Evolutionary conservation across 2,888 invertebrate genomes (phyloP), one percentile per base, ranked within the genome.

Genomic region (Dicyrtomina minuta): DNA sequence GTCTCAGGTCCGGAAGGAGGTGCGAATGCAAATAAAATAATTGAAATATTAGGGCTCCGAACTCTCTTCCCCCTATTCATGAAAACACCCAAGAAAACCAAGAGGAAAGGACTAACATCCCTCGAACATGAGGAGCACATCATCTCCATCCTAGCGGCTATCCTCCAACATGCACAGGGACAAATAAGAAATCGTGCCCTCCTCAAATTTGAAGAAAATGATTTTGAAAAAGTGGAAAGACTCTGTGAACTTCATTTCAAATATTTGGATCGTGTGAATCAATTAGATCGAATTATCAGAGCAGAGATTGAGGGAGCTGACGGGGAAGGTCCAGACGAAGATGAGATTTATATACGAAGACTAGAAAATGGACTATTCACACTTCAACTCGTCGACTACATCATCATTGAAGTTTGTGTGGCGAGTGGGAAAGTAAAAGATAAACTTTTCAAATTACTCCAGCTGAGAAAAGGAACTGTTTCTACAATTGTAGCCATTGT

Each of bases 41-140:
- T 99, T 0, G 98, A 99, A 81, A 98, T 98, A 79, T 86, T 98
- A 26, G 96, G 99, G 0, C 85, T 99, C 10, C 86, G 98, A 56
- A 96, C 96, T 5, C 91, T 99, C 72, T 99, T 99, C 83, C 99
- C 99, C 0, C 84, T 99, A 0, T 99, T 98, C 81, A 98, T 99
- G 98, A 96, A 97, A 84, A 98, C 98, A 0, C 99, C 99, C 0
- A 92, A 92, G 79, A 88, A 90, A 79, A 88, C 88, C 79, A 85
- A 90, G 71, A 90, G 90, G 80, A 88, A 90, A 78, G 85, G 93
- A 58, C 83, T 93, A 12, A 90, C 91, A 6, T 86, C 90, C 0
- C 93, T 94, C 80, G 93, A 96, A 80, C 92, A 96, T 79, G 96
- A 96, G 86, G 94, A 98, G 83, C 94, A 96, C 82, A 94, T 96